Conservation (phyloP, 2,797 vertebrate genomes). For the Intellagama lesueurii region DNA sequence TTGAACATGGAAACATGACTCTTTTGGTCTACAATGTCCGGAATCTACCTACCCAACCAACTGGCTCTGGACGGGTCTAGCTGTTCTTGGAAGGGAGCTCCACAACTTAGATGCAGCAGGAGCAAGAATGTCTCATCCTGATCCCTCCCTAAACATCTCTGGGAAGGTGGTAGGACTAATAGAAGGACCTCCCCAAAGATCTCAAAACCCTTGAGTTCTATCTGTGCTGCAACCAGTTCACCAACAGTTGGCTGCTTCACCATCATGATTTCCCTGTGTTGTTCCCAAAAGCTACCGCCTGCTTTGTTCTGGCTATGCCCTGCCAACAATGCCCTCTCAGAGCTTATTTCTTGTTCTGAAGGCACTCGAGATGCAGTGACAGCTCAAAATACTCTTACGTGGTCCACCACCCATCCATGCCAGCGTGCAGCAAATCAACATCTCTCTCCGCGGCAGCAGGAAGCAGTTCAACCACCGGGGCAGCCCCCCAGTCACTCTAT, state of each 20-base stretch:
- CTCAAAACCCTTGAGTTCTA: too few species aligned
- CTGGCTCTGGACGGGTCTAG: too few species aligned
- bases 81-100: too few species aligned
- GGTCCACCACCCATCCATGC: constrained; percentile 51
- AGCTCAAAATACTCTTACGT: constrained; percentile 1
- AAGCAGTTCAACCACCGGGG: constrained; percentile 51
- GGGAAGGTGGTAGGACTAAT: too few species aligned
- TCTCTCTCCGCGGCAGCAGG: constrained; percentile 54
- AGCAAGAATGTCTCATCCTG: too few species aligned
- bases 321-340: constrained; percentile 33
- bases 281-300: too few species aligned
- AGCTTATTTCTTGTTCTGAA: constrained; percentile 11
- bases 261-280: background rate
- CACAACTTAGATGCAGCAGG: too few species aligned
- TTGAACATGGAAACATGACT: too few species aligned
- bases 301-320: background rate
- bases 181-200: too few species aligned
- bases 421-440: constrained; percentile 51
- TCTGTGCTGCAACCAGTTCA: background rate
- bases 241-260: background rate
- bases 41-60: too few species aligned
- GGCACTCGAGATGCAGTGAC: background rate
- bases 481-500: constrained; percentile 17
- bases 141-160: too few species aligned
- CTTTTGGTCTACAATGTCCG: too few species aligned